These are phyloP conservation scores for Carcharodon carcharias DNA, from an alignment of 2,797 vertebrate genomes.

Conservation along the genomic window DNA sequence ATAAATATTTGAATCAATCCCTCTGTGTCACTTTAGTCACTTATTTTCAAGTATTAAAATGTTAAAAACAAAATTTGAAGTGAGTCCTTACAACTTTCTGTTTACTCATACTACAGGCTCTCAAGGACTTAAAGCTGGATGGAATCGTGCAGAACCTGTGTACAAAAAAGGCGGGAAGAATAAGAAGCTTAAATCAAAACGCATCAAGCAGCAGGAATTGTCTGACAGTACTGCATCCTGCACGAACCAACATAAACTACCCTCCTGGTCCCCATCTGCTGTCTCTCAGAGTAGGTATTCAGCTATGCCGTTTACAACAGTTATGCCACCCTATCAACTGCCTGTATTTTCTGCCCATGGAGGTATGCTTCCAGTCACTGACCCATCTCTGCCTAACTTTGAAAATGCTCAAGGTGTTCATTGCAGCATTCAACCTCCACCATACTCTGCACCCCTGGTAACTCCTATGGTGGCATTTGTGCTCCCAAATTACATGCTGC, in stretches of 20 bases:
- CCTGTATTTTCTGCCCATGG: conserved; percentile 66
- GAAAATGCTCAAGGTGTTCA: conserved; percentile 55
- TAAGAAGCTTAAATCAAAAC: conserved; percentile 75
- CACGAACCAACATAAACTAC: conserved; percentile 63
- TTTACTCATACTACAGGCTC: conserved; percentile 43
- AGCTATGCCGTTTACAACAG: conserved; percentile 62
- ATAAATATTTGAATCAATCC: not conserved
- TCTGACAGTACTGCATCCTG: conserved; percentile 74
- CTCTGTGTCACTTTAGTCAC: not conserved
- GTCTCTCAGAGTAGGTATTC: conserved; percentile 74
- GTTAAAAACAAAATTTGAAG: no score
- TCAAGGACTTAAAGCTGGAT: conserved; percentile 55
- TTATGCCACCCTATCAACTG: conserved; percentile 72
- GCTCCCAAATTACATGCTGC: conserved; percentile 72
- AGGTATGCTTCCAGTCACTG: conserved; percentile 47
- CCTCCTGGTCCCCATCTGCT: conserved; percentile 80
- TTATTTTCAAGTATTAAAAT: not conserved
- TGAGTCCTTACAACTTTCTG: not conserved
- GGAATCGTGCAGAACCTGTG: conserved; percentile 55
- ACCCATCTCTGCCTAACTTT: conserved; percentile 55
- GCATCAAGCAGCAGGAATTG: conserved; percentile 73
- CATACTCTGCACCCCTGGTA: conserved; percentile 65
- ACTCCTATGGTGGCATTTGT: conserved; percentile 77
- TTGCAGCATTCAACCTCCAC: conserved; percentile 52
- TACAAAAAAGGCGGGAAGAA: conserved; percentile 71